Conservation (phyloP, 2,797 vertebrate species). For the Lophius americanus region DNA sequence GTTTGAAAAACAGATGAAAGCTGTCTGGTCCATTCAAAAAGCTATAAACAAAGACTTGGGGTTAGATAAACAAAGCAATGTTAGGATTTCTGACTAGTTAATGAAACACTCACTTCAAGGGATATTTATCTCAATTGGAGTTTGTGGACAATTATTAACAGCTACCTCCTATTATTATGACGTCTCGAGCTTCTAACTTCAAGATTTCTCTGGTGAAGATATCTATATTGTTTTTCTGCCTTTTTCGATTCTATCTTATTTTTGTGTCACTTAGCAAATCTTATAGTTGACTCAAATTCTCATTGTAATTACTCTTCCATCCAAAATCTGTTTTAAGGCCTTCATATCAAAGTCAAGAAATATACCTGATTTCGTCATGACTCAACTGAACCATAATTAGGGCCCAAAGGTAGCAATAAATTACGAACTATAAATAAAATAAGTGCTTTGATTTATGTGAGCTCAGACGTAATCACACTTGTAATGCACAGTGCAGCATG, state of each 20-base stretch:
- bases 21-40: conserved; percentile 49
- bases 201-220: conserved; percentile 63
- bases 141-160: conserved; percentile 68
- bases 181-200: conserved; percentile 61
- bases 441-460: conserved; percentile 23
- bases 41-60: conserved; percentile 29
- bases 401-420: conserved; percentile 21
- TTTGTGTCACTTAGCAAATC: conserved; percentile 48
- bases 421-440: conserved; percentile 16
- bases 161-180: conserved; percentile 80
- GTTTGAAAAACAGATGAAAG: conserved; percentile 67
- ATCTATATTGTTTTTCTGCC: conserved; percentile 28
- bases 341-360: conserved; percentile 3
- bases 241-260: conserved; percentile 38
- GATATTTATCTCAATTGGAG: conserved; percentile 62
- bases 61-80: conserved; percentile 21
- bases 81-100: conserved; percentile 41
- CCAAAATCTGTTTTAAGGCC: conserved; percentile 25
- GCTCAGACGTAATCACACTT: conserved; percentile 25
- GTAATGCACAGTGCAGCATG: conserved; percentile 19
- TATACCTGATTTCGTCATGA: conserved; percentile 29
- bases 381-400: conserved; percentile 23
- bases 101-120: conserved; percentile 43
- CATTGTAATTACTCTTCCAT: conserved; percentile 47
- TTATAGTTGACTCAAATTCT: conserved; percentile 20